Evolutionary conservation across 2,797 vertebrate genomes (phyloP), one percentile per base, ranked within the genome.

Genomic region (Spatula clypeata): DNA sequence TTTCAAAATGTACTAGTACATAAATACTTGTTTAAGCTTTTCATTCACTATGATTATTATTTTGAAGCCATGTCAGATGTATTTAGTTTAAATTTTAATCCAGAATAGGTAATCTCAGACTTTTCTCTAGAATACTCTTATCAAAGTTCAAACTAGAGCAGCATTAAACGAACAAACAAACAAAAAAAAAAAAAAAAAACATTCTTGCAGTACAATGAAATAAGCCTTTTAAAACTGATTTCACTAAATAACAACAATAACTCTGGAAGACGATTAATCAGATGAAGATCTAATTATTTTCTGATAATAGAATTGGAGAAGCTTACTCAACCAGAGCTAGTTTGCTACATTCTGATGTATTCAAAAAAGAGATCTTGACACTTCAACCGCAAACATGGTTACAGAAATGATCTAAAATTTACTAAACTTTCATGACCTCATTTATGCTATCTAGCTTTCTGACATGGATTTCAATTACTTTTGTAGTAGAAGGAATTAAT

Each of bases 71-170:
- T 0, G 11, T 23, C 13, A 42, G 13, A 6, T 42, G 36, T 40
- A 77, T 40, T 77, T 71, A 49, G 9, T 74, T 90, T 67, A 90
- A 74, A 94, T 80, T 86, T 94, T 95, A 95, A 94, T 88, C 36
- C 45, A 79, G 79, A 86, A 72, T 7, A 71, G 40, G 72, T 86
- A 86, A 93, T 80, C 76, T 86, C 62, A 62, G 21, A 65, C 11
- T 91, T 42, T 65, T 74, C 61, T 75, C 76, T 69, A 20, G 29
- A 94, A 86, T 23, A 55, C 4, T 9, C 2, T 66, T 62, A 60
- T 23, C 54, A 21, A 91, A 81, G 38, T 70, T 88, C 49, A 75
- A 57, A 47, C 1, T 5, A 11, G 6, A 92, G 21, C 18, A 76
- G 32, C 26, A 62, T 49, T 58, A 84, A 74, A 84, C n/a, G 21